Evolutionary conservation across 1,140 invertebrate genomes (phyloP), one percentile per base, ranked within the genome.

Genomic region (Tetragonula clypearis): DNA sequence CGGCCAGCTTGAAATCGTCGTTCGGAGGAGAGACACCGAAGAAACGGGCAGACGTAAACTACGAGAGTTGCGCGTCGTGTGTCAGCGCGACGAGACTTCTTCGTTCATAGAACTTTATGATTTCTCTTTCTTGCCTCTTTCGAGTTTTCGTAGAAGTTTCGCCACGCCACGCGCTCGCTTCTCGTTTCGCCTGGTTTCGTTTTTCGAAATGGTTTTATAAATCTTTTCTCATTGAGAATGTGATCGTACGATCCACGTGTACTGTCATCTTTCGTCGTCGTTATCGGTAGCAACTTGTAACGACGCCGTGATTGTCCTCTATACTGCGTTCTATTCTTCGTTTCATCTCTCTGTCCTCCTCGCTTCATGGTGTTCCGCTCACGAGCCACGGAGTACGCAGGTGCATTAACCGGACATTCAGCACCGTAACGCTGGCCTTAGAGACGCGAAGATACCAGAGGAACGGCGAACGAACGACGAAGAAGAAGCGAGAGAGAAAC

Each of bases 361-460:
- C 66, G 76, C 77, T 88, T 88, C 88, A 87, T 84, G 86, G 79
- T 83, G 82, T 91, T 88, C 87, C 85, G 88, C 88, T 89, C 90
- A 82, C 88, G 86, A 89, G 86, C 86, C 79, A 86, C 85, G 89
- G 89, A 91, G 87, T 90, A 91, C 92, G 92, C 92, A 94, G 93
- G 93, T 94, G 93, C 93, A 94, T 94, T 93, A 93, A 94, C 93
- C 93, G 93, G 92, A 93, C 93, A 93, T 93, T 92, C 93, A 91
- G 87, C 90, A 94, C 91, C 92, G 92, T 93, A 93, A 94, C 92
- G 92, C 87, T 84, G 87, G 87, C 81, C 88, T 87, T 89, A 87
- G 85, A 90, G 78, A 87, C 87, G 86, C 76, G 87, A 87, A 79
- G 84, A 53, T 53, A 53, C 71, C 19, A 66, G 82, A 58, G 65